Evolutionary conservation across 2,888 invertebrate species (phyloP).

Genomic region (Taenaris catops): DNA sequence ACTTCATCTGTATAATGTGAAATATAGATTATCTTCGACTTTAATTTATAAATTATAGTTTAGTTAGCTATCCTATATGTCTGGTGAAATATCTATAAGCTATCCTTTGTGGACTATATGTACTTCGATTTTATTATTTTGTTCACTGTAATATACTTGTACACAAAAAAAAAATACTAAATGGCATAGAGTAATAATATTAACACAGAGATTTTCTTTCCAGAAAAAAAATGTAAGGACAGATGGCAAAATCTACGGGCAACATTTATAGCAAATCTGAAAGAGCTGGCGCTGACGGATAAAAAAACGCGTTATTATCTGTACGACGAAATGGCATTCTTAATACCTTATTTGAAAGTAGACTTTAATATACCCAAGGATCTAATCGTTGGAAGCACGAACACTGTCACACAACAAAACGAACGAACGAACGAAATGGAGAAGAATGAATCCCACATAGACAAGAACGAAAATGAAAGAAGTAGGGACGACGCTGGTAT

Average conservation of each 20-base stretch:
- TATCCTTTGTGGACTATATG: neutral
- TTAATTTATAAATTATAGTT: too few relatives aligned
- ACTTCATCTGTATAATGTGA: too few relatives aligned
- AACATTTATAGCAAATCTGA: conserved; percentile 29
- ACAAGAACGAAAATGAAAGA: neutral
- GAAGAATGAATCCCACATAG: neutral
- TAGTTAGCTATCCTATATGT: neutral
- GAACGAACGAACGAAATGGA: neutral
- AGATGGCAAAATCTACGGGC: conserved; percentile 31
- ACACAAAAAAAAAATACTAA: neutral
- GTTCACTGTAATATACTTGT: neutral
- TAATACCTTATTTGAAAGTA: conserved; percentile 8
- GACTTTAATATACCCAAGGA: neutral
- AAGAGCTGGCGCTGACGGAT: conserved; percentile 17
- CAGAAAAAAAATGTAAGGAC: conserved; percentile 28
- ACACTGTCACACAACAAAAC: neutral
- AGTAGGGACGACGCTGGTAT: neutral
- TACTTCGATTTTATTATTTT: neutral
- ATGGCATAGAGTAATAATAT: too few relatives aligned
- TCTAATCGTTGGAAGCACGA: neutral
- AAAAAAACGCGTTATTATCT: conserved; percentile 28
- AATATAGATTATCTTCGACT: too few relatives aligned
- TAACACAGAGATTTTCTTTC: too few relatives aligned
- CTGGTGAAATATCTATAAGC: neutral
- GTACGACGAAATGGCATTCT: conserved; percentile 12